phyloP scores from a whole-genome alignment of 2,797 vertebrate genomes.

The Mus spretus region DNA sequence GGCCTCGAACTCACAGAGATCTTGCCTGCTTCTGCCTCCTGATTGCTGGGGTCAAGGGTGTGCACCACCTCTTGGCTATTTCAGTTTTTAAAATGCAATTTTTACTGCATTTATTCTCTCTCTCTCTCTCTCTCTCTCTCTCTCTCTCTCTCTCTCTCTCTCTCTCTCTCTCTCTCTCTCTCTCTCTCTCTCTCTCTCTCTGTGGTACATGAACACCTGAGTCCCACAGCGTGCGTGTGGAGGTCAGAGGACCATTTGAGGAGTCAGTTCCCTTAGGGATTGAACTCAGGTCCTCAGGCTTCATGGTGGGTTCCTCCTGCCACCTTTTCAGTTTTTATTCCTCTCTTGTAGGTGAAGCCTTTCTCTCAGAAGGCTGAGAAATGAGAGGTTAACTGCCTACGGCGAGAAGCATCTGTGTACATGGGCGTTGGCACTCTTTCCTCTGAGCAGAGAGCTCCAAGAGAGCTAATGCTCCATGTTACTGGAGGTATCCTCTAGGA shows the following conservation, averaged over 20 bases:
- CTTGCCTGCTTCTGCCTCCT: background rate
- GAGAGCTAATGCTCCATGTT: background rate
- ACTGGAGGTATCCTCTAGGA: background rate
- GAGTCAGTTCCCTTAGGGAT: background rate
- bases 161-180: no score
- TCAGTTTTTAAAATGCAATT: background rate
- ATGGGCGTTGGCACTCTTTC: accelerated
- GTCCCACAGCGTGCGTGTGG: background rate
- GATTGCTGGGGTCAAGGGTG: background rate
- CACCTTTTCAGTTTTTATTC: background rate
- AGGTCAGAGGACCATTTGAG: background rate
- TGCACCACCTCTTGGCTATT: background rate
- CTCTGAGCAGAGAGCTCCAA: background rate
- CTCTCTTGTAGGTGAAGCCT: background rate
- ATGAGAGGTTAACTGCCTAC: background rate
- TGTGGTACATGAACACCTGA: background rate
- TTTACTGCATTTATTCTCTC: background rate
- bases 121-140: no score
- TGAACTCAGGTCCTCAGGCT: background rate
- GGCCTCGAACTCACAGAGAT: background rate
- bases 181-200: no score
- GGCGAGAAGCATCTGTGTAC: background rate
- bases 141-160: no score
- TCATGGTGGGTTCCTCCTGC: background rate
- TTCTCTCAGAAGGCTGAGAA: background rate